phyloP scores from a whole-genome alignment of 1,140 invertebrate species.

The Cydia pomonella region DNA sequence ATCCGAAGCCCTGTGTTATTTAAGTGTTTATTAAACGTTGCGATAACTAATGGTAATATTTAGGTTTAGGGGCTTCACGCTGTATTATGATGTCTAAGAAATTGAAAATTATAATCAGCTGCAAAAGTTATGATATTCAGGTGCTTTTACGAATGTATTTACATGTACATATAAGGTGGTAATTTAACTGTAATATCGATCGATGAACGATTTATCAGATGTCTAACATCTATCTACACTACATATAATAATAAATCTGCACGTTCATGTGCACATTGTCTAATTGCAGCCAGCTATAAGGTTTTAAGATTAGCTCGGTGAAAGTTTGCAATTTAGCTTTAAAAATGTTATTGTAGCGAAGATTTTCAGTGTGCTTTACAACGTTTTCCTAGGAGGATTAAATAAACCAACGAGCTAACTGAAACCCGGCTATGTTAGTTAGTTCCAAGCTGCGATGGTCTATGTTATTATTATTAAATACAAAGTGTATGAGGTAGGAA shows the following conservation, averaged over 20 bases:
- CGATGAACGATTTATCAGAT: too few species aligned
- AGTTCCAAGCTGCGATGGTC: not conserved
- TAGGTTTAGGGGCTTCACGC: not conserved
- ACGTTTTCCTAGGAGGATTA: not conserved
- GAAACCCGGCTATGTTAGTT: conserved; percentile 11
- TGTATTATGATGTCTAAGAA: not conserved
- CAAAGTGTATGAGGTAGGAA: not conserved
- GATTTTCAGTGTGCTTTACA: not conserved
- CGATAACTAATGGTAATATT: not conserved
- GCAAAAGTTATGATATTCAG: too few species aligned
- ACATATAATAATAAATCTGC: too few species aligned
- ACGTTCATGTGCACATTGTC: too few species aligned
- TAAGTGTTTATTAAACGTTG: conserved; percentile 17
- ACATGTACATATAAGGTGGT: too few species aligned
- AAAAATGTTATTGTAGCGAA: not conserved
- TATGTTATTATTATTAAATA: not conserved
- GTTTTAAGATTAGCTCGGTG: not conserved
- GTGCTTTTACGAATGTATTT: too few species aligned
- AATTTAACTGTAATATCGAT: too few species aligned
- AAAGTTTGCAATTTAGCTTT: not conserved
- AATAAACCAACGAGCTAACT: conserved; percentile 10
- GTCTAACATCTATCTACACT: too few species aligned
- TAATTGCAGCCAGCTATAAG: not conserved
- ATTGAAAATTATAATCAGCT: not conserved
- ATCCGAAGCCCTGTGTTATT: not conserved